phyloP scores from a whole-genome alignment of 2,888 invertebrate genomes.

The Omphaloscelis lunosa region DNA sequence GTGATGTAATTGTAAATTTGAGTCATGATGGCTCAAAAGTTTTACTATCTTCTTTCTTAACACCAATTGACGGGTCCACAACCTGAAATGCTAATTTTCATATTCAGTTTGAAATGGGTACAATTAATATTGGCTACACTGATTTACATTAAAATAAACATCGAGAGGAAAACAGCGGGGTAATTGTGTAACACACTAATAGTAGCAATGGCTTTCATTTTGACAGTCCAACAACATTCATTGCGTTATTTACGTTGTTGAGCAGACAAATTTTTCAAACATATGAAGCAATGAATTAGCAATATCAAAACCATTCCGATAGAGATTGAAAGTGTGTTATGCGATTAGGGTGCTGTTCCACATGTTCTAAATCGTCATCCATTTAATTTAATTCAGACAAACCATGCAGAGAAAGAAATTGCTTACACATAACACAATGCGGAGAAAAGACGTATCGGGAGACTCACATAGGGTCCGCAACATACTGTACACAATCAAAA shows the following conservation, averaged over 20 bases:
- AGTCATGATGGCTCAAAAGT: not conserved
- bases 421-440: not conserved
- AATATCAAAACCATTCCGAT: no score
- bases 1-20: not conserved
- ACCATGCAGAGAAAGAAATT: not conserved
- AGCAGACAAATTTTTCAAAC: no score
- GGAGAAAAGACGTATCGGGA: not conserved
- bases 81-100: not conserved
- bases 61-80: not conserved
- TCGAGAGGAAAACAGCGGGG: no score
- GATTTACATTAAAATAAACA: not conserved
- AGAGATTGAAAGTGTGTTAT: no score
- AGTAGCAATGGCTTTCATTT: no score
- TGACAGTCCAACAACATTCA: no score
- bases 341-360: no score
- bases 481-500: constrained; percentile 25
- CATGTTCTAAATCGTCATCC: not conserved
- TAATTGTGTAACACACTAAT: no score
- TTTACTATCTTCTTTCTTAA: not conserved
- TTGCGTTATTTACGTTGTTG: no score
- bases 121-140: not conserved
- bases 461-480: not conserved
- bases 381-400: not conserved
- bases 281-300: no score
- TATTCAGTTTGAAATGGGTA: not conserved